Conservation (phyloP, 2,888 invertebrate species). For the Torymus aiolomorphi region DNA sequence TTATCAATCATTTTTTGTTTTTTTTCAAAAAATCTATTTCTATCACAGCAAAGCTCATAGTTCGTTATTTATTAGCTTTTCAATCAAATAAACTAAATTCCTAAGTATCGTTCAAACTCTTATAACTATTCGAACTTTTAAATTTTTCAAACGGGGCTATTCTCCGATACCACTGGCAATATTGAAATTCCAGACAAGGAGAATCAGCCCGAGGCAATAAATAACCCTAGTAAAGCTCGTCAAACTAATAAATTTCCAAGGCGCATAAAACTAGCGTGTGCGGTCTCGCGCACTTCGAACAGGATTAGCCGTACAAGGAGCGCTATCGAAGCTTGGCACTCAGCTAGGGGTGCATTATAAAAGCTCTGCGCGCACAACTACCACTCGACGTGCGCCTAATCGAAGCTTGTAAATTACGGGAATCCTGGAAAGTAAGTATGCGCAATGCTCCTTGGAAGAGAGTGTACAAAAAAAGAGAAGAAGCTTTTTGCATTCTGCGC, state of each 20-base stretch:
- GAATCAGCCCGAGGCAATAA: neutral
- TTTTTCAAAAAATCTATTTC: neutral
- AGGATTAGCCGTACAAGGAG: too few relatives aligned
- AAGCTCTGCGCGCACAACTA: neutral
- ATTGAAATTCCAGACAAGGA: neutral
- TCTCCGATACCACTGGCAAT: too few relatives aligned
- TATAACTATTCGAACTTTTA: too few relatives aligned
- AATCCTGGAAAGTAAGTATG: conserved; percentile 47
- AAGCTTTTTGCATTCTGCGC: conserved; percentile 10
- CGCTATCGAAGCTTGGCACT: too few relatives aligned
- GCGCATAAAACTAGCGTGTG: conserved; percentile 18
- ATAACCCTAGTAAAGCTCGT: conserved; percentile 6
- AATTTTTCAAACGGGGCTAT: too few relatives aligned
- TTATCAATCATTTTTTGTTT: neutral
- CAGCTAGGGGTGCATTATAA: neutral
- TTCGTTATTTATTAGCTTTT: too few relatives aligned
- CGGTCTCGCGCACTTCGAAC: neutral
- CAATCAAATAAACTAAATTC: too few relatives aligned
- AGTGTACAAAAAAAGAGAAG: conserved; percentile 15
- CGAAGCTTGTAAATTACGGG: conserved; percentile 60
- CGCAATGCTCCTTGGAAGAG: conserved; percentile 39
- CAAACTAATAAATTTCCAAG: conserved; percentile 20
- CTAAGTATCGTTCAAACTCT: too few relatives aligned
- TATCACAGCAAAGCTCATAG: too few relatives aligned
- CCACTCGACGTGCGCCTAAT: conserved; percentile 58